Conservation (phyloP, 2,797 vertebrate genomes). For the Aulostomus chinensis region DNA sequence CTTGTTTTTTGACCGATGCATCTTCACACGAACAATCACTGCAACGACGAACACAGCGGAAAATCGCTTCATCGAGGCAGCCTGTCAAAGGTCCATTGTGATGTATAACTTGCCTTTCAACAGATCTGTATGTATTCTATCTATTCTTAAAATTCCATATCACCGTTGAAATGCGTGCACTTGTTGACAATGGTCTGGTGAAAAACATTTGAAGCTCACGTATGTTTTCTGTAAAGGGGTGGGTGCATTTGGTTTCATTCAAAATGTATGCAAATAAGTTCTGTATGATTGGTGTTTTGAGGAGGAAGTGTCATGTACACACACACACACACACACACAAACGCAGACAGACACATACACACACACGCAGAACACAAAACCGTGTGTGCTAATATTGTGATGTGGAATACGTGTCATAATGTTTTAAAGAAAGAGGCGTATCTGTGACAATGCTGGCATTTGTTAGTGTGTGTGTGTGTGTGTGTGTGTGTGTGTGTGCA, state of each 20-base stretch:
- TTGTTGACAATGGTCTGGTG: not conserved
- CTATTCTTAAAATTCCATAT: no score
- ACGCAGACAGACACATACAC: not conserved
- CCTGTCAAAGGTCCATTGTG: no score
- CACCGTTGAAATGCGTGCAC: no score
- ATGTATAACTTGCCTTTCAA: no score
- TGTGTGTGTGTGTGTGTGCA: slow-evolving; percentile 10
- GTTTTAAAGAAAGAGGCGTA: not conserved
- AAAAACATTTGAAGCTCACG: not conserved
- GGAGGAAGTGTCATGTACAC: no score
- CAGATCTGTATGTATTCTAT: no score
- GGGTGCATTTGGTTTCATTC: not conserved
- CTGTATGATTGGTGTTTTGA: not conserved
- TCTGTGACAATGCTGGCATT: not conserved
- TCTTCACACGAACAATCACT: no score
- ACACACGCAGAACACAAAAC: not conserved
- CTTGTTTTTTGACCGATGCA: no score
- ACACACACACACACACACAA: not conserved
- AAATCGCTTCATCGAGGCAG: no score
- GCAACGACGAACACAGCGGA: no score
- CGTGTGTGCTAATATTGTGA: no score
- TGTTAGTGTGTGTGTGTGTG: not conserved
- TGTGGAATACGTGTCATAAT: not conserved
- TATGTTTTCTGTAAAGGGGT: no score
- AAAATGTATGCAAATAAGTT: not conserved